Percentiles rank a stretch among this genome's conserved stretches.
These are phyloP conservation scores for Poeciliopsis turneri DNA, from an alignment of 2,797 vertebrate genomes.

Conservation along the genomic window DNA sequence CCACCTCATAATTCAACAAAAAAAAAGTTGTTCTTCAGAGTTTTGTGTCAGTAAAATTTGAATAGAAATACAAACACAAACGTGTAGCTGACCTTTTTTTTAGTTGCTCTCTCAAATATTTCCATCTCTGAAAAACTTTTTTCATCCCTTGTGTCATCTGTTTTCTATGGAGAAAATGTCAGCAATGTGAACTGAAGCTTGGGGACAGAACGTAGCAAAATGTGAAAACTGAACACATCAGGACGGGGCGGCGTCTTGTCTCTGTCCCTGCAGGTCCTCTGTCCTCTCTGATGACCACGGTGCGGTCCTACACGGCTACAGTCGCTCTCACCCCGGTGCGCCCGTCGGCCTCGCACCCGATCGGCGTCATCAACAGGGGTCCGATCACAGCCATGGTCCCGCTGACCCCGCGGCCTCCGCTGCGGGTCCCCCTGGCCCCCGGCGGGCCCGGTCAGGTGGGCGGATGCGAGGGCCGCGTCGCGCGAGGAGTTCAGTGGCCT, in stretches of 20 bases:
- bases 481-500: slow-evolving; percentile 88
- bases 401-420: slow-evolving; percentile 82
- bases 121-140: background rate
- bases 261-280: slow-evolving; percentile 69
- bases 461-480: slow-evolving; percentile 86
- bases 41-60: background rate
- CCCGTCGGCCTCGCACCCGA: slow-evolving; percentile 85
- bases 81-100: background rate
- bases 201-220: background rate
- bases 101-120: background rate
- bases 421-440: slow-evolving; percentile 77
- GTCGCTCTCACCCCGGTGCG: slow-evolving; percentile 84
- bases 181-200: background rate
- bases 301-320: slow-evolving; percentile 84
- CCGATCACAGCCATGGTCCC: slow-evolving; percentile 83
- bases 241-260: background rate
- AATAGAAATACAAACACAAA: background rate
- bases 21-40: background rate
- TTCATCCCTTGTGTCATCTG: background rate
- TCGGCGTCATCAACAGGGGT: slow-evolving; percentile 88
- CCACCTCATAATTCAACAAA: background rate
- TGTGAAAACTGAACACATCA: background rate
- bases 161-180: background rate
- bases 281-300: slow-evolving; percentile 82
- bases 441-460: slow-evolving; percentile 79